These are phyloP conservation scores for Pseudomyrmex sp. DNA, from an alignment of 1,140 invertebrate species.

Conservation along the genomic window DNA sequence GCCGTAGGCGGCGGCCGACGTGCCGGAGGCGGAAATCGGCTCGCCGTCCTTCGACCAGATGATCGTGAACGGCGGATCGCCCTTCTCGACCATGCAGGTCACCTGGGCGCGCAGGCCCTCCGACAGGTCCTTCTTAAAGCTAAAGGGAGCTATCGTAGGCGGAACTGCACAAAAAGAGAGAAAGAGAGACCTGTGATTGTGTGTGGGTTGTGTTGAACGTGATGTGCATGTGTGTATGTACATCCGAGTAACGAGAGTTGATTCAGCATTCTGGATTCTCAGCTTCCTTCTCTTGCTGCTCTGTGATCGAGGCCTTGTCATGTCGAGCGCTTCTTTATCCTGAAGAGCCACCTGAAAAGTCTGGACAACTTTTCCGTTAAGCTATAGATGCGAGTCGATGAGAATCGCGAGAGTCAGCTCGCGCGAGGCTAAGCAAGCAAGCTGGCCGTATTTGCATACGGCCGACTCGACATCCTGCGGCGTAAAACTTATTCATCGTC, in stretches of 20 bases:
- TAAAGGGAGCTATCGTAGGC: conserved; percentile 93
- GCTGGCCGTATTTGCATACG: background rate
- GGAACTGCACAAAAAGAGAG: conserved; percentile 88
- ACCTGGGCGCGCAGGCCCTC: conserved; percentile 97
- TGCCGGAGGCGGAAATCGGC: conserved; percentile 83
- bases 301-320: background rate
- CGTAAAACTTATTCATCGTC: conserved; percentile 17
- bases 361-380: background rate
- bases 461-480: background rate
- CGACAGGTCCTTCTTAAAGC: conserved; percentile 87
- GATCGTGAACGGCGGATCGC: conserved; percentile 96
- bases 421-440: background rate
- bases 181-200: conserved; percentile 56
- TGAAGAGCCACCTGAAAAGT: background rate
- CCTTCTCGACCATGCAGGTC: conserved; percentile 97
- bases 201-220: conserved; percentile 35
- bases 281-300: background rate
- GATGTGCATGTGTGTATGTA: conserved; percentile 59
- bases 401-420: background rate
- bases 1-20: conserved; percentile 84
- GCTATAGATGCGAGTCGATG: background rate
- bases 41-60: conserved; percentile 93
- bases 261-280: too few relatives aligned
- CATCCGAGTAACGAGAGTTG: background rate
- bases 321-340: background rate